These are phyloP conservation scores for Sinocyclocheilus maitianheensis DNA, from an alignment of 2,113 vertebrate genomes.

Conservation along the genomic window DNA sequence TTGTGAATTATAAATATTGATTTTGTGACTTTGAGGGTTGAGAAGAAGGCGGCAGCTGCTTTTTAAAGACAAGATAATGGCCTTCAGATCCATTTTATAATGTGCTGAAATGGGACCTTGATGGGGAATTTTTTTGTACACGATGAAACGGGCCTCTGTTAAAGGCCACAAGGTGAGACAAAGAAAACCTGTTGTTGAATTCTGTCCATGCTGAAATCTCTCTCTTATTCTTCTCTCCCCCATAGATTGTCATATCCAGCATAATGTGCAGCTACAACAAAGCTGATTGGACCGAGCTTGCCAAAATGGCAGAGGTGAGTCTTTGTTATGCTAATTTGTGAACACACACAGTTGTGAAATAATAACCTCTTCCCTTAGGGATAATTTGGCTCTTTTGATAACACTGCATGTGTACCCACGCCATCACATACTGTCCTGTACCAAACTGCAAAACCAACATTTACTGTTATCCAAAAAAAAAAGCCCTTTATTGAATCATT, in stretches of 20 bases:
- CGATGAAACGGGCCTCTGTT: slow-evolving; percentile 44
- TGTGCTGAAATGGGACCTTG: slow-evolving; percentile 61
- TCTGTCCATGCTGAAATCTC: slow-evolving; percentile 19
- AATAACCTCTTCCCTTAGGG: slow-evolving; percentile 48
- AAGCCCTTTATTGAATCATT: slow-evolving; percentile 70
- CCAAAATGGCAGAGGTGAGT: slow-evolving; percentile 83
- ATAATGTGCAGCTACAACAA: slow-evolving; percentile 87
- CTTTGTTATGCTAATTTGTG: slow-evolving; percentile 55
- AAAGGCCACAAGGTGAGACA: slow-evolving; percentile 41
- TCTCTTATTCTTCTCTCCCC: slow-evolving; percentile 49
- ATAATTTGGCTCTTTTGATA: slow-evolving; percentile 58
- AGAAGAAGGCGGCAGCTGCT: slow-evolving; percentile 44
- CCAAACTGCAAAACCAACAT: slow-evolving; percentile 49
- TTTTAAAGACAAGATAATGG: slow-evolving; percentile 58
- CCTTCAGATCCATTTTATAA: slow-evolving; percentile 60
- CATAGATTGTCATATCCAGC: slow-evolving; percentile 84
- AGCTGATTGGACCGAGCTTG: slow-evolving; percentile 83
- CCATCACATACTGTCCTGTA: slow-evolving; percentile 49
- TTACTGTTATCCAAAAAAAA: slow-evolving; percentile 51
- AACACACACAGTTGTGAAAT: slow-evolving; percentile 51
- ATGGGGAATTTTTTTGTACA: slow-evolving; percentile 50
- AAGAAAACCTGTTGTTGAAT: slow-evolving; percentile 36
- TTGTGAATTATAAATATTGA: slow-evolving; percentile 81
- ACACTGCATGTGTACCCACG: slow-evolving; percentile 38
- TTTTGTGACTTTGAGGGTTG: slow-evolving; percentile 59